These are phyloP conservation scores for Protobothrops mucrosquamatus DNA, from an alignment of 2,113 vertebrate genomes.

Conservation along the genomic window DNA sequence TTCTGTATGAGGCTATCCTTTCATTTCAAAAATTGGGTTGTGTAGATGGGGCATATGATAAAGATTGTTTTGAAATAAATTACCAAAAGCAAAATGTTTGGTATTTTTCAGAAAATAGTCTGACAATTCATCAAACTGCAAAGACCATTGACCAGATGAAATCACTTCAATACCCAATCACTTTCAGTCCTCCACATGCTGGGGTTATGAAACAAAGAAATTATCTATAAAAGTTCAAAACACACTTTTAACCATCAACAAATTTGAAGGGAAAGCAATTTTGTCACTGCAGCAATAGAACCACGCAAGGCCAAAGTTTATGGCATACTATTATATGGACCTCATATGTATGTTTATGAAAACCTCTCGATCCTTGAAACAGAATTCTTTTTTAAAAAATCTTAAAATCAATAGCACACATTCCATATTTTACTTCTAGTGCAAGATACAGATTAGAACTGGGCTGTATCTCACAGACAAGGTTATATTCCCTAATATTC, in stretches of 20 bases:
- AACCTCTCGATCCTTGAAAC: background rate
- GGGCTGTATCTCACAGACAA: background rate
- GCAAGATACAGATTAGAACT: background rate
- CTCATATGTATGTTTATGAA: background rate
- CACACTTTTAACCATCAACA: background rate
- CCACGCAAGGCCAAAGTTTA: background rate
- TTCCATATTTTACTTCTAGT: background rate
- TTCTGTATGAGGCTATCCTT: background rate
- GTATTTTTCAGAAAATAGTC: background rate
- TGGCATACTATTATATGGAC: background rate
- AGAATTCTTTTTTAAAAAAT: background rate
- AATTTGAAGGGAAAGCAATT: background rate
- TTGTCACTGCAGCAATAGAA: background rate
- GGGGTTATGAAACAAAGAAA: background rate
- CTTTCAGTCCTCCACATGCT: background rate
- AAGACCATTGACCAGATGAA: background rate
- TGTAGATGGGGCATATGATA: background rate
- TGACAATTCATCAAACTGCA: background rate
- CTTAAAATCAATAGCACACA: background rate
- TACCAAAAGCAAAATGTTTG: background rate
- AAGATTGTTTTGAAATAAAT: background rate
- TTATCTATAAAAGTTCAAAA: background rate
- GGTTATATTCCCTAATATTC: background rate
- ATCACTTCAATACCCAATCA: background rate
- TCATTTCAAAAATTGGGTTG: background rate